Conservation (phyloP, 2,113 vertebrate genomes). For the Burhinus oedicnemus region DNA sequence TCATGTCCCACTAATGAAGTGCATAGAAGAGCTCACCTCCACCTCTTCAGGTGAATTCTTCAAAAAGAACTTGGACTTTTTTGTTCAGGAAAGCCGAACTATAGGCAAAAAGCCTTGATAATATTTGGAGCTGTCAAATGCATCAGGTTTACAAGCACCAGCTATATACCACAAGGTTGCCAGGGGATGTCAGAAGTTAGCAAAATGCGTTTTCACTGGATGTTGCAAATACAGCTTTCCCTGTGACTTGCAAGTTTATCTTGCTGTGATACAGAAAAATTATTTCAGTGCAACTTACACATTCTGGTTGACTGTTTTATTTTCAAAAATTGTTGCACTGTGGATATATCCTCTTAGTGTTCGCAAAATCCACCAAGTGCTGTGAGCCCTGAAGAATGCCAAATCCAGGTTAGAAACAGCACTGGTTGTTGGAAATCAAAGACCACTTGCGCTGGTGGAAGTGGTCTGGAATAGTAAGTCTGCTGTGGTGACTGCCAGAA, state of each 20-base stretch:
- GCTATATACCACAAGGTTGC: not conserved
- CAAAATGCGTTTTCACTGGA: not conserved
- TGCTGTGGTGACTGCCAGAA: not conserved
- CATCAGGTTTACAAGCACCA: not conserved
- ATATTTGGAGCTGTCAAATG: not conserved
- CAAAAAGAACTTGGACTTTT: not conserved
- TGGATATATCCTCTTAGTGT: not conserved
- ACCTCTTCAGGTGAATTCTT: not conserved
- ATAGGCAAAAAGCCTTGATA: not conserved
- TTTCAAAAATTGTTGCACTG: not conserved
- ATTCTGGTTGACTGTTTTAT: not conserved
- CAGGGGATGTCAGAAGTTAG: not conserved
- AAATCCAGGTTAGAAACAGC: not conserved
- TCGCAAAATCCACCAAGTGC: not conserved
- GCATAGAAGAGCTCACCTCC: not conserved
- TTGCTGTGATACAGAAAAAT: not conserved
- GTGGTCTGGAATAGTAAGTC: not conserved
- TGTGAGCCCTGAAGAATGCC: not conserved
- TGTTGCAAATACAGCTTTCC: not conserved
- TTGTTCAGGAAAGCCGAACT: not conserved
- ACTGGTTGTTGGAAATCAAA: not conserved
- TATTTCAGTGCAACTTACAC: not conserved
- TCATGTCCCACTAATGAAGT: not conserved
- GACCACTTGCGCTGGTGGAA: not conserved
- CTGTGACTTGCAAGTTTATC: not conserved